Conservation (phyloP, 2,888 invertebrate species). For the Drosophila eohydei region DNA sequence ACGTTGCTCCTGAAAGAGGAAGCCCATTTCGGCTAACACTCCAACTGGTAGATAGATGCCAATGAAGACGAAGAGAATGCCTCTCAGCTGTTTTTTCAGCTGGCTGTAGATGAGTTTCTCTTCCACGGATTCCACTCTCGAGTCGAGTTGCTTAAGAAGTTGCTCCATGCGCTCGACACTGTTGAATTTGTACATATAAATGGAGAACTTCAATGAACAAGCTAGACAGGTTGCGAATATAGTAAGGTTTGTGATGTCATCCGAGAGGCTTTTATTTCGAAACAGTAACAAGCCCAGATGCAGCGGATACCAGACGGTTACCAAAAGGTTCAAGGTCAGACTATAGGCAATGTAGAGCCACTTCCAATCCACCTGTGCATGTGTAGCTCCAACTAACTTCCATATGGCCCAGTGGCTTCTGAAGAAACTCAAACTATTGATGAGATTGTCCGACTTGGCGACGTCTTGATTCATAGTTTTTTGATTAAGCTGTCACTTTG, state of each 20-base stretch:
- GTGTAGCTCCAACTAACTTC: slow-evolving; percentile 55
- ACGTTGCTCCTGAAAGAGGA: slow-evolving; percentile 55
- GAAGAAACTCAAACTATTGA: slow-evolving; percentile 59
- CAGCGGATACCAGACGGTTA: slow-evolving; percentile 71
- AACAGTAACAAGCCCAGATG: slow-evolving; percentile 67
- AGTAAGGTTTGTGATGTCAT: slow-evolving; percentile 67
- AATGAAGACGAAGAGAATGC: slow-evolving; percentile 47
- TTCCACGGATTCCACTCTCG: slow-evolving; percentile 37
- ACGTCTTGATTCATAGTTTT: neutral
- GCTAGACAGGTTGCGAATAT: slow-evolving; percentile 51
- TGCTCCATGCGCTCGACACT: slow-evolving; percentile 56
- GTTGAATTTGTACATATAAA: slow-evolving; percentile 57
- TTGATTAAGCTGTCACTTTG: neutral
- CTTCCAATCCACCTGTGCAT: slow-evolving; percentile 13
- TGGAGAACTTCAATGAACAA: slow-evolving; percentile 58
- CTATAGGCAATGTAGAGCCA: slow-evolving; percentile 23
- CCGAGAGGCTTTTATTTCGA: slow-evolving; percentile 47
- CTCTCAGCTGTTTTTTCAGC: slow-evolving; percentile 44
- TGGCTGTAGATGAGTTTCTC: slow-evolving; percentile 51
- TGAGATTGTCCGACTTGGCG: slow-evolving; percentile 15
- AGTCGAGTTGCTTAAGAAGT: slow-evolving; percentile 59
- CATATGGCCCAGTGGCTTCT: slow-evolving; percentile 64
- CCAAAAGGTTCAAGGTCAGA: slow-evolving; percentile 30
- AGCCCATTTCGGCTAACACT: slow-evolving; percentile 57
- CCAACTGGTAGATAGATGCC: slow-evolving; percentile 55